Percentiles rank a stretch among this genome's conserved stretches.
These are phyloP conservation scores for Pomacea maculata DNA, from an alignment of 1,140 invertebrate genomes.

Conservation along the genomic window DNA sequence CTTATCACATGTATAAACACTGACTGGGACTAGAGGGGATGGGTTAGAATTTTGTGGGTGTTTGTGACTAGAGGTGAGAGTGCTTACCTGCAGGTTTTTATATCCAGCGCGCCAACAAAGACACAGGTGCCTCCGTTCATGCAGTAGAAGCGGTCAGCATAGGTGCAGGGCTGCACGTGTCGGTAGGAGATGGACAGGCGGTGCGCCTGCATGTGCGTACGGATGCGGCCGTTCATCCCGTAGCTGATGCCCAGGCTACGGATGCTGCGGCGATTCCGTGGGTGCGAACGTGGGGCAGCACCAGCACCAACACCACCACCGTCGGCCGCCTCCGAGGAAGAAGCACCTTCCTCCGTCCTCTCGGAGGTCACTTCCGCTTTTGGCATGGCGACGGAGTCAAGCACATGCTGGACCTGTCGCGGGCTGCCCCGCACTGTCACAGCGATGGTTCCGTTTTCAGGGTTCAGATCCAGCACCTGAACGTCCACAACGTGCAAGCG, in stretches of 20 bases:
- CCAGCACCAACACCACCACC: neutral
- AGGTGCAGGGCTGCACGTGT: constrained; percentile 35
- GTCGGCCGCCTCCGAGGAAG: neutral
- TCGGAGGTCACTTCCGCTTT: constrained; percentile 8
- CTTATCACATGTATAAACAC: neutral
- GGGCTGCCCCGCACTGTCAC: neutral
- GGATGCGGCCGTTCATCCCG: constrained; percentile 16
- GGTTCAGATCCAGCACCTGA: neutral
- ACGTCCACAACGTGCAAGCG: constrained; percentile 5
- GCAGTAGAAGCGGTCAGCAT: constrained; percentile 41
- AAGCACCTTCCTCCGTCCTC: constrained; percentile 1
- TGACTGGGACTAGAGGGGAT: too few relatives aligned
- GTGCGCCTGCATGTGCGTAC: neutral
- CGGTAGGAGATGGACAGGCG: constrained; percentile 28
- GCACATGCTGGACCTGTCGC: neutral
- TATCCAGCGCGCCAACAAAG: constrained; percentile 44
- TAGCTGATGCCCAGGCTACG: neutral
- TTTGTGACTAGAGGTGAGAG: too few relatives aligned
- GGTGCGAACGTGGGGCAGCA: neutral
- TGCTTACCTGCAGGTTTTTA: constrained; percentile 48
- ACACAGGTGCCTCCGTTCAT: constrained; percentile 45
- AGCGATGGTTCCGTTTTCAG: constrained; percentile 5
- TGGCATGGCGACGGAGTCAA: neutral
- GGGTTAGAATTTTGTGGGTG: too few relatives aligned
- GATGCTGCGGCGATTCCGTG: neutral